phyloP scores from a whole-genome alignment of 2,797 vertebrate species.

The Choloepus didactylus region DNA sequence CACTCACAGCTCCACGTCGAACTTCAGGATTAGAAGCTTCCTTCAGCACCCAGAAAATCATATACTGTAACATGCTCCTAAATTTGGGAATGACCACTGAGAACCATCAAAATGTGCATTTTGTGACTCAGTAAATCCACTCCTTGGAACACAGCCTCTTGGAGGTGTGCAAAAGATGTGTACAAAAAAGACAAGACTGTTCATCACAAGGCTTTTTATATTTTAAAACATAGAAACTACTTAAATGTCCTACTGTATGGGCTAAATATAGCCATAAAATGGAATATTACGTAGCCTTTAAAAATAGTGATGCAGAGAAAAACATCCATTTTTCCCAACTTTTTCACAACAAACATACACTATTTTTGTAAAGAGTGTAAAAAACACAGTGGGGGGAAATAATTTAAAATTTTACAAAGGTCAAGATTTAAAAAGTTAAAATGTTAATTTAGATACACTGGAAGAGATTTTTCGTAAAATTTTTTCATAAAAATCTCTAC shows the following conservation, averaged over 20 bases:
- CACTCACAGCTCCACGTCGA: background rate
- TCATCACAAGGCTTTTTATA: background rate
- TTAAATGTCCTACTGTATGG: conserved; percentile 28
- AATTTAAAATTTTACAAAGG: background rate
- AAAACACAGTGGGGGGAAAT: background rate
- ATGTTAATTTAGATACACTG: conserved; percentile 2
- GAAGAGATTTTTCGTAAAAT: background rate
- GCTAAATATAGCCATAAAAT: conserved; percentile 6
- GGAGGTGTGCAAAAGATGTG: background rate
- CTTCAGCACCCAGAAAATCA: background rate
- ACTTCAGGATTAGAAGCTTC: background rate
- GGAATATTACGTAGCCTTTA: background rate
- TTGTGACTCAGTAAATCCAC: conserved; percentile 43
- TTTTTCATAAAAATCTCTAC: background rate
- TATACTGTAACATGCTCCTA: background rate
- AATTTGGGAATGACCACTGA: background rate
- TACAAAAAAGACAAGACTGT: background rate
- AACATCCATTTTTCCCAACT: background rate
- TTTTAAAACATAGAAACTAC: conserved; percentile 2
- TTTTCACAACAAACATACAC: background rate
- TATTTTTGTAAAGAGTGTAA: background rate
- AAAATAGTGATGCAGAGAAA: conserved; percentile 41
- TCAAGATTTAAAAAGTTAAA: conserved; percentile 5
- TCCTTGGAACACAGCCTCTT: background rate
- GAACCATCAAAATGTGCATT: background rate